Evolutionary conservation across 1,140 invertebrate genomes (phyloP), one percentile per base, ranked within the genome.

Genomic region (Saccostrea echinata): DNA sequence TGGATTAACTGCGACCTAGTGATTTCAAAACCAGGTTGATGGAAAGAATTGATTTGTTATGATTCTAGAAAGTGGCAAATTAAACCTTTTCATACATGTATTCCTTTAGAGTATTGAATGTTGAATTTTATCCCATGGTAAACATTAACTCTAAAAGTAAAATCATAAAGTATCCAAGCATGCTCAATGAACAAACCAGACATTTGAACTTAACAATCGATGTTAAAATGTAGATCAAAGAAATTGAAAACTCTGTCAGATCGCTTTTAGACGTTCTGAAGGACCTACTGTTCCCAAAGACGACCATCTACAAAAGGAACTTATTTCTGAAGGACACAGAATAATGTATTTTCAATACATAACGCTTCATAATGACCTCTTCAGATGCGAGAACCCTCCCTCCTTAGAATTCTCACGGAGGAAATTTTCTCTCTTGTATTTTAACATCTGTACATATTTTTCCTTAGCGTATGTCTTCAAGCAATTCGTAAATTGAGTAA

Each of bases 331-430:
- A 76, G 68, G 68, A 76, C 68, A 76, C 11, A 87, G 57, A n/a
- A 33, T 87, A 87, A 87, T 87, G 80, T 57, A 82, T 87, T 87
- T 87, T 84, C 86, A 87, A 87, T 87, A 84, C 86, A 87, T 76
- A 87, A 64, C 35, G 27, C 43, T 55, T 52, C 55, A 21, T 87
- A 87, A 87, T 87, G 86, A 81, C 43, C 61, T 64, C 52, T 13
- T 57, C 86, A 87, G 30, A 51, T 87, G 81, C 64, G 57, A 30
- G 57, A 76, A 83, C 81, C n/a, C 21, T 68, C 30, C 30, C 55
- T 51, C 55, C 53, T 33, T 24, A 35, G 4, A 57, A 80, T 86
- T 86, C 85, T 81, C 85, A 86, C 85, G 85, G 76, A 53, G 81
- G 81, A 24, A 83, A 18, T 16, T 30, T 53, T 52, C 35, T 52